These are phyloP conservation scores for Musca vetustissima DNA, from an alignment of 1,140 invertebrate species.

Conservation along the genomic window DNA sequence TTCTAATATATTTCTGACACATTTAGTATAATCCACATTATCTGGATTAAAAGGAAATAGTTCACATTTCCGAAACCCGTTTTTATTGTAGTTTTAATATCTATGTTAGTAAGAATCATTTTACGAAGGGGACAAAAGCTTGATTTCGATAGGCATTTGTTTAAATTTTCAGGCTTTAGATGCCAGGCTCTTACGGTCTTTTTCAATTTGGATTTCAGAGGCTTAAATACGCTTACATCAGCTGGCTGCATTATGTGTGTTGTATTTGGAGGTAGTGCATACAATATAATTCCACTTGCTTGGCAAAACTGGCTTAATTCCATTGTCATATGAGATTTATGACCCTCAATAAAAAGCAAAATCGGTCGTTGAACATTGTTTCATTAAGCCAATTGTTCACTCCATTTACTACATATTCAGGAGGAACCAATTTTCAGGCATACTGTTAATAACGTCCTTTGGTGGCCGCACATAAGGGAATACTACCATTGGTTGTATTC, in stretches of 20 bases:
- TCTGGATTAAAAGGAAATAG: constrained; percentile 45
- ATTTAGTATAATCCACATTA: constrained; percentile 43
- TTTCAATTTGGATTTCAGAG: constrained; percentile 49
- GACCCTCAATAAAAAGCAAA: too few relatives aligned
- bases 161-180: constrained; percentile 28
- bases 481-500: constrained; percentile 38
- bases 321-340: constrained; percentile 52
- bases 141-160: constrained; percentile 22
- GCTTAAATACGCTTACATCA: constrained; percentile 53
- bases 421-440: constrained; percentile 34
- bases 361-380: too few relatives aligned
- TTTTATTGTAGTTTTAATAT: constrained; percentile 35
- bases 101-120: constrained; percentile 26
- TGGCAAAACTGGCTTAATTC: constrained; percentile 50
- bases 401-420: too few relatives aligned
- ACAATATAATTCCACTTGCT: constrained; percentile 50
- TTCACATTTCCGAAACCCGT: constrained; percentile 47
- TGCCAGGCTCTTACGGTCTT: constrained; percentile 30
- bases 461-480: constrained; percentile 33
- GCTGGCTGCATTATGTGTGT: constrained; percentile 56
- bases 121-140: too few relatives aligned
- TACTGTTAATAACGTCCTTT: not conserved
- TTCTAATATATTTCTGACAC: constrained; percentile 4
- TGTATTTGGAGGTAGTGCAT: constrained; percentile 54
- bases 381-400: too few relatives aligned